Conservation (phyloP, 2,888 invertebrate genomes). For the Atrina japonica region DNA sequence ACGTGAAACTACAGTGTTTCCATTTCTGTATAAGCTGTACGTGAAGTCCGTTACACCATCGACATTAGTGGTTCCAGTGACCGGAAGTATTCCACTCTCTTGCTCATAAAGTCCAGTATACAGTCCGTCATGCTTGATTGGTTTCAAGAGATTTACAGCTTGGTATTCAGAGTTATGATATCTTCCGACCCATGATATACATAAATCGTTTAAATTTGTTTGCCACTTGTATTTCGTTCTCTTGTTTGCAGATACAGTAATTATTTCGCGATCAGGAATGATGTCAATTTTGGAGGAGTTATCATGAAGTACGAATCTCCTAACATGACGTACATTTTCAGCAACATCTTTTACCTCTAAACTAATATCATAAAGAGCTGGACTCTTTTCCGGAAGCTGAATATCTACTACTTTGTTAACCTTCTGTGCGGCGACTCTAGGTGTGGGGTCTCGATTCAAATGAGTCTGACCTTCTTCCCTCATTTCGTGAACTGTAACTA, state of each 20-base stretch:
- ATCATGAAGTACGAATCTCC: constrained; percentile 51
- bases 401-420: background rate
- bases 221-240: constrained; percentile 28
- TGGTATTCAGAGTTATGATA: constrained; percentile 35
- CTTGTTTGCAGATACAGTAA: constrained; percentile 37
- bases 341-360: constrained; percentile 48
- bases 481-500: constrained; percentile 35
- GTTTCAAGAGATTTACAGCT: constrained; percentile 33
- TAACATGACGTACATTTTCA: constrained; percentile 40
- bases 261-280: constrained; percentile 11
- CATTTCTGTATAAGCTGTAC: constrained; percentile 38
- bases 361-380: constrained; percentile 42
- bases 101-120: constrained; percentile 56
- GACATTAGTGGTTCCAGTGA: constrained; percentile 53
- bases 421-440: background rate
- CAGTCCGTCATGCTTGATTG: constrained; percentile 40
- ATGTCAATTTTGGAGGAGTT: constrained; percentile 39
- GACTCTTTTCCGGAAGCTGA: constrained; percentile 1
- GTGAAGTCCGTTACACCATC: constrained; percentile 47
- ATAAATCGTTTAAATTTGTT: constrained; percentile 18
- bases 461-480: background rate
- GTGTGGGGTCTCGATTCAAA: background rate
- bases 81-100: constrained; percentile 44
- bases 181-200: constrained; percentile 27
- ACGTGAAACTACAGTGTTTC: background rate